Percentiles rank a stretch among this genome's conserved stretches.
These are phyloP conservation scores for Plestiodon gilberti DNA, from an alignment of 2,113 vertebrate genomes.

Conservation along the genomic window DNA sequence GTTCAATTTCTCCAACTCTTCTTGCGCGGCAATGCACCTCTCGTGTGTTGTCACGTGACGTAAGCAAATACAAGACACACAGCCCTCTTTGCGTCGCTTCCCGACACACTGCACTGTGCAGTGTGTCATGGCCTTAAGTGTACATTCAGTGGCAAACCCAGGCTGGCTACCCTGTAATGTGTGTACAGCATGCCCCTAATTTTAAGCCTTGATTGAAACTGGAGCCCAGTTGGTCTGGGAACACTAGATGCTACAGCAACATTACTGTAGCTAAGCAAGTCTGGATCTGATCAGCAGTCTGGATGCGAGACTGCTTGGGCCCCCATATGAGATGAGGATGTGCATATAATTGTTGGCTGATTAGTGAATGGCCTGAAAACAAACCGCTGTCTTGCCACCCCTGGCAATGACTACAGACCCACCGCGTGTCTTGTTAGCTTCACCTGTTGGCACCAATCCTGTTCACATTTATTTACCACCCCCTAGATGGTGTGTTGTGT, in stretches of 20 bases:
- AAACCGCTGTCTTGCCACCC: not conserved
- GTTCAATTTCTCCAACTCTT: too few relatives aligned
- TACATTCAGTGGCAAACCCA: not conserved
- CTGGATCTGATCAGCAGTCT: not conserved
- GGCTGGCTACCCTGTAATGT: not conserved
- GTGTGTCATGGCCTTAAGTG: too few relatives aligned
- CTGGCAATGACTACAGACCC: not conserved
- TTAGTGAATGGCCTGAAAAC: not conserved
- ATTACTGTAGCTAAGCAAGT: not conserved
- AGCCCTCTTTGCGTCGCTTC: too few relatives aligned
- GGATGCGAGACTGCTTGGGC: not conserved
- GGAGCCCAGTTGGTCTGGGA: not conserved
- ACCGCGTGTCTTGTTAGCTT: not conserved
- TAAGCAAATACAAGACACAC: too few relatives aligned
- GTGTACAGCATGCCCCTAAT: not conserved
- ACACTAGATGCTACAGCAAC: not conserved
- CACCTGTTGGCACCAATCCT: not conserved
- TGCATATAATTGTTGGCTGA: too few relatives aligned
- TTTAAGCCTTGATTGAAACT: not conserved
- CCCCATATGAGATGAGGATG: too few relatives aligned
- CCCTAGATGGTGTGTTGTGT: too few relatives aligned
- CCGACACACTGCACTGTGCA: too few relatives aligned
- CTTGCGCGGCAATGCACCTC: too few relatives aligned
- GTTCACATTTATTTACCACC: not conserved
- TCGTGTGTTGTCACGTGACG: too few relatives aligned